phyloP scores from a whole-genome alignment of 2,888 invertebrate species.

The Dryadula phaetusa region DNA sequence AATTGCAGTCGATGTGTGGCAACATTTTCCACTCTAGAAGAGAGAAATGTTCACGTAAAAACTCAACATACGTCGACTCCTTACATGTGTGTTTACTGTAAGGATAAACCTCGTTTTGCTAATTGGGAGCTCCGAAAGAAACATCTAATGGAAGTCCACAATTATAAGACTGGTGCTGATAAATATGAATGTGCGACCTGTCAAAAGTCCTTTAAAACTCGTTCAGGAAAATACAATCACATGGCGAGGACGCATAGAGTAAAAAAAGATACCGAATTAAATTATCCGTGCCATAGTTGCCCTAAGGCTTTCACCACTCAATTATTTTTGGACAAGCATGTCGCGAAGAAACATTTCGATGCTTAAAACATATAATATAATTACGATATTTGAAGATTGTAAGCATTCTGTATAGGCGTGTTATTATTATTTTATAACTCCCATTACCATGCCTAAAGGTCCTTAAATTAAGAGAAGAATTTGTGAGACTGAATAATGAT shows the following conservation, averaged over 20 bases:
- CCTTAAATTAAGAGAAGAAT: conserved; percentile 49
- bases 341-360: conserved; percentile 81
- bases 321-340: conserved; percentile 81
- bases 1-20: conserved; percentile 75
- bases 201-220: conserved; percentile 74
- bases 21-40: conserved; percentile 71
- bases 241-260: conserved; percentile 75
- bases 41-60: conserved; percentile 73
- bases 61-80: conserved; percentile 74
- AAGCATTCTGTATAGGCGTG: conserved; percentile 3
- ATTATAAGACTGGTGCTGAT: conserved; percentile 72
- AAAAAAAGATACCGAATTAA: conserved; percentile 74
- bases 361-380: conserved; percentile 34
- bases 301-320: conserved; percentile 82
- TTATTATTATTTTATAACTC: background rate
- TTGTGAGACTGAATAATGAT: conserved; percentile 68
- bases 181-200: conserved; percentile 75
- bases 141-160: conserved; percentile 75
- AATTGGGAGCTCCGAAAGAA: conserved; percentile 76
- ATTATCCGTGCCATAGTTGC: conserved; percentile 79
- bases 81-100: conserved; percentile 75
- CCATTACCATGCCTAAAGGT: conserved; percentile 26
- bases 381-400: background rate
- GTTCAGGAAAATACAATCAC: conserved; percentile 78
- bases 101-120: conserved; percentile 75